Conservation (phyloP, 2,113 vertebrate genomes). For the Microcebus tavaratra region DNA sequence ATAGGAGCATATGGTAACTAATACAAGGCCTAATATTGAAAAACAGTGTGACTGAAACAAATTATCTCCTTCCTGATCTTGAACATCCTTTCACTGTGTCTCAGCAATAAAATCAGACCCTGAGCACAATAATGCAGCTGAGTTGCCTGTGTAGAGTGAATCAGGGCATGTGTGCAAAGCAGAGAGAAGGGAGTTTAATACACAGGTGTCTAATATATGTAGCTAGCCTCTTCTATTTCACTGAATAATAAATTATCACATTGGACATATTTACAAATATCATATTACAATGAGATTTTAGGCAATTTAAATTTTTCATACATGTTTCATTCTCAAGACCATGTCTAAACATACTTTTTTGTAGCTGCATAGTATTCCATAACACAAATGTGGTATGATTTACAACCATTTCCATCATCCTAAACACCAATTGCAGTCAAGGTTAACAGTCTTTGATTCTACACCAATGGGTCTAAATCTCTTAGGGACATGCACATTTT, state of each 20-base stretch:
- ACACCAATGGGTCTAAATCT: not conserved
- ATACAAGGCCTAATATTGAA: not conserved
- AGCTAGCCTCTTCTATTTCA: not conserved
- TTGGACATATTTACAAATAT: not conserved
- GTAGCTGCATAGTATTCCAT: not conserved
- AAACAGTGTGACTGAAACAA: not conserved
- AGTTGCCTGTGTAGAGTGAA: not conserved
- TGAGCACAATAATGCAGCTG: not conserved
- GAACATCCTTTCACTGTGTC: not conserved
- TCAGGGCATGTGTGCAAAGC: not conserved
- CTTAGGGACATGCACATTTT: no score
- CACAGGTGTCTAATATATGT: not conserved
- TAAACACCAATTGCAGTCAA: no score
- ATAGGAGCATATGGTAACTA: not conserved
- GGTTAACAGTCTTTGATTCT: not conserved
- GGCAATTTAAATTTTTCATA: not conserved
- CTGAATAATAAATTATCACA: not conserved
- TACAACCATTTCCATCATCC: not conserved
- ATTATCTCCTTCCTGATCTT: not conserved
- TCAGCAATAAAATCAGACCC: not conserved
- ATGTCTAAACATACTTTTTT: not conserved
- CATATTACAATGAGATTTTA: not conserved
- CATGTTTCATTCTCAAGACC: not conserved
- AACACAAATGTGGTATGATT: not conserved
- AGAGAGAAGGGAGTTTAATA: not conserved